Evolutionary conservation across 2,113 vertebrate species (phyloP).

Genomic region (Stomatorhinus ivindoensis): DNA sequence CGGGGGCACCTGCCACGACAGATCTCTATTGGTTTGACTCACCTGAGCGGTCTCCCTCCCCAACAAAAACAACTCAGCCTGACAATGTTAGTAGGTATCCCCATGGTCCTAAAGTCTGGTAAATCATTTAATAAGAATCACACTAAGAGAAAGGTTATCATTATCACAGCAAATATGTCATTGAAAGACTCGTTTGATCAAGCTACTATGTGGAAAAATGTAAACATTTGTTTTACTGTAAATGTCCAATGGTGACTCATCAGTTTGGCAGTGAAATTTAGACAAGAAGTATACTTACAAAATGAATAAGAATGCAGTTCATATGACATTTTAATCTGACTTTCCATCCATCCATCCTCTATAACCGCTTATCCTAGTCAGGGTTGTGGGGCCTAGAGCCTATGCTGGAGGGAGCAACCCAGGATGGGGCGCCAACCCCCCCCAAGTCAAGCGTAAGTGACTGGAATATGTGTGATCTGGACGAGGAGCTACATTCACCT

Average conservation of each 20-base stretch:
- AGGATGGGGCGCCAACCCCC: not conserved
- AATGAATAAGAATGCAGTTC: not conserved
- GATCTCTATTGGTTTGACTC: constrained; percentile 37
- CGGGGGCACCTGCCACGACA: constrained; percentile 21
- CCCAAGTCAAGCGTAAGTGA: not conserved
- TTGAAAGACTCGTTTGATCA: not conserved
- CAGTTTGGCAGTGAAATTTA: not conserved
- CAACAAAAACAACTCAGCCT: constrained; percentile 2
- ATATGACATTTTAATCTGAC: not conserved
- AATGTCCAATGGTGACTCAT: not conserved
- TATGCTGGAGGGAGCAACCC: not conserved
- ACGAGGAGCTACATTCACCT: not conserved
- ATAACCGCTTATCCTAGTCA: too few species aligned
- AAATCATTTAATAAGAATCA: not conserved
- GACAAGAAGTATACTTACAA: not conserved
- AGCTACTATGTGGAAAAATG: not conserved
- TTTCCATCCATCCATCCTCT: too few species aligned
- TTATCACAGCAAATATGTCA: not conserved
- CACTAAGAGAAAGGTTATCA: not conserved
- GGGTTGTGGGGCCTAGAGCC: too few species aligned
- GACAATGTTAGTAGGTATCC: not conserved
- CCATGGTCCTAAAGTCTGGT: constrained; percentile 33
- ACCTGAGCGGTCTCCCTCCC: constrained; percentile 34
- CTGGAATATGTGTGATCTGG: not conserved
- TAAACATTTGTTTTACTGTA: not conserved